Evolutionary conservation across 2,888 invertebrate species (phyloP).

Genomic region (Acleris emargana): DNA sequence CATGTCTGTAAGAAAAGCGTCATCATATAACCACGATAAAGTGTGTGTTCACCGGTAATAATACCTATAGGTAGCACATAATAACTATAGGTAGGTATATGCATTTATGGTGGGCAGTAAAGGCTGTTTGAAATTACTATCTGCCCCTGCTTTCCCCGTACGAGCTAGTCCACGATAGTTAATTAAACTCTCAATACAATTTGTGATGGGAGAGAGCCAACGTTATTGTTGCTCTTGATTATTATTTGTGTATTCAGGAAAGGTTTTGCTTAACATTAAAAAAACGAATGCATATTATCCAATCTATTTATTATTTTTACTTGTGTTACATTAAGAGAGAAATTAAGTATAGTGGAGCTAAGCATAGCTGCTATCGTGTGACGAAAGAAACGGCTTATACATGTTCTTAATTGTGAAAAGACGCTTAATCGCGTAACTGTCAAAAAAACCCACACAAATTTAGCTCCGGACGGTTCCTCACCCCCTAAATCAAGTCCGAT

Average conservation of each 20-base stretch:
- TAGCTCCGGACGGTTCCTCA: no score
- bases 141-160: conserved; percentile 46
- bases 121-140: conserved; percentile 69
- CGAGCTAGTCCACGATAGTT: conserved; percentile 1
- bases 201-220: conserved; percentile 3
- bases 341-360: neutral
- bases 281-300: neutral
- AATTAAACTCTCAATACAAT: conserved; percentile 1
- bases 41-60: no score
- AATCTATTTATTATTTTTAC: neutral
- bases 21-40: no score
- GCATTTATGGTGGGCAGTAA: conserved; percentile 45
- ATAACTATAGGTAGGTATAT: conserved; percentile 45
- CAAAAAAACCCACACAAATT: no score
- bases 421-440: no score
- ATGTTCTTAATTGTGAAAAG: no score
- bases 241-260: neutral
- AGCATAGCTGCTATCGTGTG: conserved; percentile 7
- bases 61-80: conserved; percentile 18
- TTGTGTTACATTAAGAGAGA: neutral
- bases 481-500: no score
- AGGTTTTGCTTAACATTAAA: neutral
- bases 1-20: no score
- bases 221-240: neutral
- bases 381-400: conserved; percentile 2